phyloP scores from a whole-genome alignment of 2,113 vertebrate genomes.

The Pelobates fuscus region DNA sequence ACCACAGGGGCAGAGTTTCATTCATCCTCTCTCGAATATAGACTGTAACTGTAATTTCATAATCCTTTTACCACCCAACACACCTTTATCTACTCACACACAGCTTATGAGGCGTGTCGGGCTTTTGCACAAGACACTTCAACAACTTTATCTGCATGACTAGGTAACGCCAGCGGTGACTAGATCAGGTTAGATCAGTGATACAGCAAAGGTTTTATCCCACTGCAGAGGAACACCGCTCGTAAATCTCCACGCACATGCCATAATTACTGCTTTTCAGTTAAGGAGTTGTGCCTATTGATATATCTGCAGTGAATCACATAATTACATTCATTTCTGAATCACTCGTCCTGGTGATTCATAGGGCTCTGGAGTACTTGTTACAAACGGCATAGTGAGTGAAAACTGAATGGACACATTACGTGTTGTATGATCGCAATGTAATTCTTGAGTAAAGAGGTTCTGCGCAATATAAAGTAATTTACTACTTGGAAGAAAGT shows the following conservation, averaged over 20 bases:
- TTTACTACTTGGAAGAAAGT: too few relatives aligned
- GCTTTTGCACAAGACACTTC: slow-evolving; percentile 12
- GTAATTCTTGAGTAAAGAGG: background rate
- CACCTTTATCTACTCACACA: slow-evolving; percentile 45
- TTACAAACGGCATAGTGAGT: background rate
- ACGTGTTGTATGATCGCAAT: background rate
- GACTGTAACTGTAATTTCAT: slow-evolving; percentile 55
- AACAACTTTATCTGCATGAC: slow-evolving; percentile 7
- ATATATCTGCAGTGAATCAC: slow-evolving; percentile 28
- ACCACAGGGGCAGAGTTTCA: slow-evolving; percentile 57
- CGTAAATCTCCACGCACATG: slow-evolving; percentile 19
- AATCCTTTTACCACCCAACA: slow-evolving; percentile 41
- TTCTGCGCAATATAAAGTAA: too few relatives aligned
- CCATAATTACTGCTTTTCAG: slow-evolving; percentile 30
- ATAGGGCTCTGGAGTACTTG: slow-evolving; percentile 6
- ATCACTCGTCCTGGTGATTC: slow-evolving; percentile 33
- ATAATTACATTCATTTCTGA: slow-evolving; percentile 28
- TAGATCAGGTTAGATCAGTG: background rate
- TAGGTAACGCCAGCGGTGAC: slow-evolving; percentile 18
- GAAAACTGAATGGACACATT: background rate
- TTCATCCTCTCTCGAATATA: slow-evolving; percentile 56
- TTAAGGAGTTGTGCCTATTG: slow-evolving; percentile 26
- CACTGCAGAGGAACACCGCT: background rate
- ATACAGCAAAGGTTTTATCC: slow-evolving; percentile 5
- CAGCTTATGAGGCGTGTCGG: slow-evolving; percentile 31